Evolutionary conservation across 1,140 invertebrate genomes (phyloP), one percentile per base, ranked within the genome.

Genomic region (Holcopasites calliopsidis): DNA sequence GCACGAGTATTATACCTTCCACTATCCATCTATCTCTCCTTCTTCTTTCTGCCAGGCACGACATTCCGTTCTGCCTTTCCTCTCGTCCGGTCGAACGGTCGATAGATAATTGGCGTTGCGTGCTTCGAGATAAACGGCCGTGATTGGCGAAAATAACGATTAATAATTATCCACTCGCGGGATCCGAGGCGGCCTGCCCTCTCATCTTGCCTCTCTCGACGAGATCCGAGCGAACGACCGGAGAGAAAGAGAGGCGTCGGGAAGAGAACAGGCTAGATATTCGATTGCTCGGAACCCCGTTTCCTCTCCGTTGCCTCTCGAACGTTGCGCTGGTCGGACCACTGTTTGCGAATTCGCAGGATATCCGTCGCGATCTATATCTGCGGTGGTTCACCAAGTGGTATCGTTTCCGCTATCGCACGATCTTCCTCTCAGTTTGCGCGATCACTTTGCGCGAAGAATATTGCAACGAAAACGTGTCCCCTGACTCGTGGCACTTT

Each of bases 131-230:
- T 89, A 88, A 90, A 90, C 89, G 89, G 87, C 88, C 89, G 88
- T 88, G 88, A 90, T 89, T 89, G 88, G 88, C 88, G 88, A 89
- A 90, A 90, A 90, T 89, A 89, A 89, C 88, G 89, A 89, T 90
- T 89, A 90, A 90, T 90, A 90, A 90, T 90, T 90, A 90, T 88
- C 88, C 88, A 89, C 88, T 89, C 86, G 88, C 87, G 83, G 84
- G 85, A 86, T 89, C 82, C 86, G 72, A 88, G 84, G 81, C 87
- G 84, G 88, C 66, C 86, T 86, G 86, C 85, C 87, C 87, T 88
- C 87, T 88, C 88, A 90, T 89, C 87, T 88, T 82, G 77, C 77
- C 79, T 88, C 89, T 89, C 87, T 85, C 79, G 71, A 77, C n/a
- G 78, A 84, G 82, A 83, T 77, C 79, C 82, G 81, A 83, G 71